phyloP scores from a whole-genome alignment of 2,797 vertebrate species.

The Platalea minor region DNA sequence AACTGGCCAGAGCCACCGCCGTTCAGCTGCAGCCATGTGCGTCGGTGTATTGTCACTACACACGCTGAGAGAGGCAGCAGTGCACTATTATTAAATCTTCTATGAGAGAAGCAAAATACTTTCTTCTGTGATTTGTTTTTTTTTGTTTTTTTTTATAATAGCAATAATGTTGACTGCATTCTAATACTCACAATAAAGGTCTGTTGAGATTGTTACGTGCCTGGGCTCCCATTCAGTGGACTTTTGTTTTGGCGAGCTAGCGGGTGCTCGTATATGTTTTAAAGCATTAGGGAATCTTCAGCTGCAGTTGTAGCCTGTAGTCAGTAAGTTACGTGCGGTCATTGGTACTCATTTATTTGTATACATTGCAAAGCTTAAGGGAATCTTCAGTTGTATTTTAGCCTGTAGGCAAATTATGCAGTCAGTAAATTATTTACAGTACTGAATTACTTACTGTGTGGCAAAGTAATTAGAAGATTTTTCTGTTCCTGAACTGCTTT shows the following conservation, averaged over 20 bases:
- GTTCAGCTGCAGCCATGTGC: background rate
- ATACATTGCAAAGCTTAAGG: background rate
- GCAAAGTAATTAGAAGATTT: background rate
- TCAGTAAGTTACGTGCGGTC: background rate
- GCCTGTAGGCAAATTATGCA: background rate
- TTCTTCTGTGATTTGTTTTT: slow-evolving; percentile 12
- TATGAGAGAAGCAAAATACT: slow-evolving; percentile 23
- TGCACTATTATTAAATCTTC: slow-evolving; percentile 21
- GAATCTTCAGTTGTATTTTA: background rate
- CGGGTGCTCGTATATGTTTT: background rate
- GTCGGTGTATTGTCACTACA: slow-evolving; percentile 45
- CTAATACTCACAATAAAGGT: slow-evolving; percentile 54
- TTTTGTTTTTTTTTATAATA: slow-evolving; percentile 20
- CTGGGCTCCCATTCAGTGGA: slow-evolving; percentile 32
- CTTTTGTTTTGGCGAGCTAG: background rate
- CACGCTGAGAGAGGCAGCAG: slow-evolving; percentile 10
- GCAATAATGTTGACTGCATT: slow-evolving; percentile 65
- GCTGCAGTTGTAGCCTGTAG: background rate
- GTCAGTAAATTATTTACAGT: background rate
- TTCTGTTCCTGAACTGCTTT: background rate
- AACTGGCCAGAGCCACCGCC: background rate
- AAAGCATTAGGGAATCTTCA: background rate
- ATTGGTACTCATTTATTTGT: background rate
- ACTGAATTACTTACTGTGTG: background rate
- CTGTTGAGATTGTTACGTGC: slow-evolving; percentile 44